Conservation (phyloP, 2,888 invertebrate genomes). For the Allacma fusca region DNA sequence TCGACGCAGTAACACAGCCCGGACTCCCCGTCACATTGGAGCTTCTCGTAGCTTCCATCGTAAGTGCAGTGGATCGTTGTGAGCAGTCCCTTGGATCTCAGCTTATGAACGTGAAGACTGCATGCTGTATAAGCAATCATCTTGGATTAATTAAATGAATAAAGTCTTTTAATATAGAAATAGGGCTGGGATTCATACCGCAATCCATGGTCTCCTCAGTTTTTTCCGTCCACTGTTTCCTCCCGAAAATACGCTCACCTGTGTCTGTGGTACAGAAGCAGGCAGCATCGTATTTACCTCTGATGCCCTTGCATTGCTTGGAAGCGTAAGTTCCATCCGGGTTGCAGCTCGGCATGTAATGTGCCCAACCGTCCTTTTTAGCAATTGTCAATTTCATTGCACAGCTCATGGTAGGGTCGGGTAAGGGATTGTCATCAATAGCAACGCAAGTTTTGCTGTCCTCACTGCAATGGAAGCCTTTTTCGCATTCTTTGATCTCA, state of each 20-base stretch:
- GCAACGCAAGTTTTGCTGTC: slow-evolving; percentile 22
- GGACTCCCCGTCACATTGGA: slow-evolving; percentile 60
- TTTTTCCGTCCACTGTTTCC: slow-evolving; percentile 41
- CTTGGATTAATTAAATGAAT: background rate
- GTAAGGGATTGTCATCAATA: background rate
- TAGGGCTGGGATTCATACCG: too few species aligned
- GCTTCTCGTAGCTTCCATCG: slow-evolving; percentile 59
- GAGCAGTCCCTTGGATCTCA: slow-evolving; percentile 46
- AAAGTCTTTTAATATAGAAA: too few species aligned
- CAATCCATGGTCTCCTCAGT: slow-evolving; percentile 54
- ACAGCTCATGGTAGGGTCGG: background rate
- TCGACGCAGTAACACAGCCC: slow-evolving; percentile 61
- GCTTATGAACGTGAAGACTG: slow-evolving; percentile 50
- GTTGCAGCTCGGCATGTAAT: slow-evolving; percentile 50
- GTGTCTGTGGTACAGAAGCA: slow-evolving; percentile 54
- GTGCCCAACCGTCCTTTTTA: background rate
- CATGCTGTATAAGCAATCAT: slow-evolving; percentile 46
- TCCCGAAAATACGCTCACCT: slow-evolving; percentile 55
- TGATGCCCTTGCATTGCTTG: slow-evolving; percentile 57
- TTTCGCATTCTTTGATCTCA: slow-evolving; percentile 16
- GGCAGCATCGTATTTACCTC: slow-evolving; percentile 14
- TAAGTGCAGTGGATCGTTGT: slow-evolving; percentile 57
- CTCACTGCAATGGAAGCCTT: slow-evolving; percentile 25
- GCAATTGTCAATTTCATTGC: background rate
- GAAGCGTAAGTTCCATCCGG: slow-evolving; percentile 55